Percentiles rank a stretch among this genome's conserved stretches.
phyloP scores from a whole-genome alignment of 2,113 vertebrate species.

The Peucedramus taeniatus region DNA sequence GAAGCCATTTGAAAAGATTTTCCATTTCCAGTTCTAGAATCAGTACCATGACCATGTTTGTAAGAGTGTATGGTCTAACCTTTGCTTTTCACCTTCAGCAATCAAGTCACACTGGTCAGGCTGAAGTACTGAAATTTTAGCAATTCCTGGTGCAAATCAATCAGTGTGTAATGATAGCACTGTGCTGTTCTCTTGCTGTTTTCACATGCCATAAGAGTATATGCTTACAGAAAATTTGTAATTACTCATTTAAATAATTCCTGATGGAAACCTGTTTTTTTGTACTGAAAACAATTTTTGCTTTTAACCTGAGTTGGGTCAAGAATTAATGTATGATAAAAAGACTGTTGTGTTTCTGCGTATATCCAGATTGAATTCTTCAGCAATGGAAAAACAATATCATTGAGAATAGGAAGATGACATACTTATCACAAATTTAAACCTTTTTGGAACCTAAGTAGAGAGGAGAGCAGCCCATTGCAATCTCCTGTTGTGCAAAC shows the following conservation, averaged over 20 bases:
- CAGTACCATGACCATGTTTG: background rate
- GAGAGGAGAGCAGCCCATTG: background rate
- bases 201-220: background rate
- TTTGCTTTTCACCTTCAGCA: conserved; percentile 10
- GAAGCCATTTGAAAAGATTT: background rate
- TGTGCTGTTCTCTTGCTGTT: background rate
- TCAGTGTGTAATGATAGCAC: background rate
- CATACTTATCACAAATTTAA: conserved; percentile 5
- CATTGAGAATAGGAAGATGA: background rate
- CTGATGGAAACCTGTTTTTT: background rate
- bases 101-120: background rate
- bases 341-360: background rate
- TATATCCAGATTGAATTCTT: background rate
- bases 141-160: background rate
- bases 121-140: background rate
- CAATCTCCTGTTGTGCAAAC: conserved; percentile 9
- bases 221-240: background rate
- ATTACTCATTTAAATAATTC: background rate
- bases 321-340: background rate
- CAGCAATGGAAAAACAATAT: background rate
- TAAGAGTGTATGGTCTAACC: background rate
- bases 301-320: background rate
- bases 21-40: background rate
- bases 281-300: background rate
- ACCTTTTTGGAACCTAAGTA: conserved; percentile 25